Percentiles rank a stretch among this genome's conserved stretches.
Conservation (phyloP, 2,888 invertebrate species). For the Caenorhabditis sp. region DNA sequence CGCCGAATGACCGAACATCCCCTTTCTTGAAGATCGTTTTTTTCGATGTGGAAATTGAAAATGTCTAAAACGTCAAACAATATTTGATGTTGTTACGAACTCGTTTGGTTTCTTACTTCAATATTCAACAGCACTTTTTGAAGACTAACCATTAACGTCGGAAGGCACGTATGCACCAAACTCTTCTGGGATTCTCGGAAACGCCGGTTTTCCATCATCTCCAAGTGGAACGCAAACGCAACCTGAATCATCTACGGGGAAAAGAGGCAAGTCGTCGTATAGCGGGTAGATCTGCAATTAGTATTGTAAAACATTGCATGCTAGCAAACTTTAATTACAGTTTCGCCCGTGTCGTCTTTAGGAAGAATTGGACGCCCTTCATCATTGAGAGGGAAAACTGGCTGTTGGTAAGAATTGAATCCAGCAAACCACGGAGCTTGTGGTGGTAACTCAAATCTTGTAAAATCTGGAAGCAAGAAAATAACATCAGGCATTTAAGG, state of each 20-base stretch:
- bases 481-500: background rate
- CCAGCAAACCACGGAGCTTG: slow-evolving; percentile 40
- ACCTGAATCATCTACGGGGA: slow-evolving; percentile 49
- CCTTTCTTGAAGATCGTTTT: background rate
- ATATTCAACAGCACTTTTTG: background rate
- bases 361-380: slow-evolving; percentile 44
- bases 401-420: slow-evolving; percentile 28
- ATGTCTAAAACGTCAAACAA: background rate
- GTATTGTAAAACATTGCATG: background rate
- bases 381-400: slow-evolving; percentile 45
- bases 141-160: slow-evolving; percentile 32
- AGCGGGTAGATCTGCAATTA: slow-evolving; percentile 42
- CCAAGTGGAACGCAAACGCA: slow-evolving; percentile 38
- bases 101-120: background rate
- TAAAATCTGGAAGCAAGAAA: slow-evolving; percentile 30
- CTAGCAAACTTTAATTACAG: slow-evolving; percentile 7
- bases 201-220: slow-evolving; percentile 41
- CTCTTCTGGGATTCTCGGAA: slow-evolving; percentile 32
- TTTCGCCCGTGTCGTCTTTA: slow-evolving; percentile 37
- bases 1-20: slow-evolving; percentile 15
- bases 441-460: slow-evolving; percentile 27
- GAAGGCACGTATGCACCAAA: slow-evolving; percentile 39
- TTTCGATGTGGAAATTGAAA: background rate
- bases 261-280: slow-evolving; percentile 38
- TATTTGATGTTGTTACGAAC: background rate